These are phyloP conservation scores for Exephanes ischioxanthus DNA, from an alignment of 2,888 invertebrate genomes.

Conservation along the genomic window DNA sequence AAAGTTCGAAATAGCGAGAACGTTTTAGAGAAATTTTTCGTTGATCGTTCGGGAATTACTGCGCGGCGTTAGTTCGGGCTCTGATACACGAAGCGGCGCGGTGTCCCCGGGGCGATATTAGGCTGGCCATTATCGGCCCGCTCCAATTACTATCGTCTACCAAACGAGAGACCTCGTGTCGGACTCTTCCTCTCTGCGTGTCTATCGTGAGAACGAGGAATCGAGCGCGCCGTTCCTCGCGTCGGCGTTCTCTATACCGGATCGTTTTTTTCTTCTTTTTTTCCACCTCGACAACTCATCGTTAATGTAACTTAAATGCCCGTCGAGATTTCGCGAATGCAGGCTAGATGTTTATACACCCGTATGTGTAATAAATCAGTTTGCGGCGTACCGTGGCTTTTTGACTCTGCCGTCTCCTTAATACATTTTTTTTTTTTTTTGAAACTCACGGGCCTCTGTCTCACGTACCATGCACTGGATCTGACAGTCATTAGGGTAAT, in stretches of 20 bases:
- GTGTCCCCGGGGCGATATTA: slow-evolving; percentile 67
- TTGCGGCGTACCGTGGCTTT: background rate
- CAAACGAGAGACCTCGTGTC: slow-evolving; percentile 56
- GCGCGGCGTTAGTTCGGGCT: background rate
- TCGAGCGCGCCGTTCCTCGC: background rate
- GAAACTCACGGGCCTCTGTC: slow-evolving; percentile 15
- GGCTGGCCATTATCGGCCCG: slow-evolving; percentile 65
- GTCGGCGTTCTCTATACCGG: background rate
- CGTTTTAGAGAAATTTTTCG: background rate
- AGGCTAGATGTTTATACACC: background rate
- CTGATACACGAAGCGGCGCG: background rate
- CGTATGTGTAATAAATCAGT: slow-evolving; percentile 20
- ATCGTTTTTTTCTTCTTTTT: background rate
- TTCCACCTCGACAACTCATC: background rate
- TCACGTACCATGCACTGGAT: slow-evolving; percentile 48
- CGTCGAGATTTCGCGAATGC: background rate
- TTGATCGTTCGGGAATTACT: background rate
- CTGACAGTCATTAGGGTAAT: slow-evolving; percentile 82
- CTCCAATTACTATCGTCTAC: slow-evolving; percentile 70
- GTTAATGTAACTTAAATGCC: slow-evolving; percentile 3
- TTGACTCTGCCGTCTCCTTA: background rate
- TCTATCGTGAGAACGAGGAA: slow-evolving; percentile 55
- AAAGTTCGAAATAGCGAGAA: background rate
- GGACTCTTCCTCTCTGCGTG: slow-evolving; percentile 69
- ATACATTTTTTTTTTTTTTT: slow-evolving; percentile 7